phyloP scores from a whole-genome alignment of 2,888 invertebrate species.

The Diarsia mendica region DNA sequence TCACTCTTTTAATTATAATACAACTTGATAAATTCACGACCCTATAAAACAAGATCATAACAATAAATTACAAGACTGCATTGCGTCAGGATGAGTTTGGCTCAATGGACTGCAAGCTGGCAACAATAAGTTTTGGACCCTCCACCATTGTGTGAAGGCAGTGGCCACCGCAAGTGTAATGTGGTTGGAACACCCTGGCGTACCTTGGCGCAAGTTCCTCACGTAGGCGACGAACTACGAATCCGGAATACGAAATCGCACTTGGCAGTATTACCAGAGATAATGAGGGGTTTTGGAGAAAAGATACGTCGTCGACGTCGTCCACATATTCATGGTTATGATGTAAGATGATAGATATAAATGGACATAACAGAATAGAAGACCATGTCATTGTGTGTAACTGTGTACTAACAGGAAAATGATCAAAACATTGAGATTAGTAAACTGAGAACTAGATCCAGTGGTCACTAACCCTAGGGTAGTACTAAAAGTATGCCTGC shows the following conservation, averaged over 20 bases:
- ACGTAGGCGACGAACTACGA: constrained; percentile 63
- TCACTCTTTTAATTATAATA: too few species aligned
- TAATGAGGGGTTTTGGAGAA: constrained; percentile 48
- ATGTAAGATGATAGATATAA: constrained; percentile 23
- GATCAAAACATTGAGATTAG: neutral
- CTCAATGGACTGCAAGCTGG: neutral
- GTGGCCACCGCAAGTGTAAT: constrained; percentile 36
- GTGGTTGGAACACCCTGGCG: constrained; percentile 51
- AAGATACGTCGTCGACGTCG: constrained; percentile 7
- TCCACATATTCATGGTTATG: constrained; percentile 27
- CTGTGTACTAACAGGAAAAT: constrained; percentile 15
- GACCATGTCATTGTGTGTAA: neutral
- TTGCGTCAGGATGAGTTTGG: constrained; percentile 57
- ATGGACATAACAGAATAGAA: neutral
- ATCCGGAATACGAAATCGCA: constrained; percentile 65
- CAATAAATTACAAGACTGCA: constrained; percentile 60
- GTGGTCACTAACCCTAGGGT: neutral
- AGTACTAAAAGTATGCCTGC: neutral
- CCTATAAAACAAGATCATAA: constrained; percentile 36
- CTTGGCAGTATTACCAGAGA: constrained; percentile 54
- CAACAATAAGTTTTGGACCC: constrained; percentile 39
- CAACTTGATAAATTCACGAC: constrained; percentile 20
- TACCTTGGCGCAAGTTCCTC: constrained; percentile 61
- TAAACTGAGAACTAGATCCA: neutral
- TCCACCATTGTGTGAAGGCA: constrained; percentile 44